Evolutionary conservation across 2,888 invertebrate species (phyloP), one percentile per base, ranked within the genome.

Genomic region (Drosophila mayaguana): DNA sequence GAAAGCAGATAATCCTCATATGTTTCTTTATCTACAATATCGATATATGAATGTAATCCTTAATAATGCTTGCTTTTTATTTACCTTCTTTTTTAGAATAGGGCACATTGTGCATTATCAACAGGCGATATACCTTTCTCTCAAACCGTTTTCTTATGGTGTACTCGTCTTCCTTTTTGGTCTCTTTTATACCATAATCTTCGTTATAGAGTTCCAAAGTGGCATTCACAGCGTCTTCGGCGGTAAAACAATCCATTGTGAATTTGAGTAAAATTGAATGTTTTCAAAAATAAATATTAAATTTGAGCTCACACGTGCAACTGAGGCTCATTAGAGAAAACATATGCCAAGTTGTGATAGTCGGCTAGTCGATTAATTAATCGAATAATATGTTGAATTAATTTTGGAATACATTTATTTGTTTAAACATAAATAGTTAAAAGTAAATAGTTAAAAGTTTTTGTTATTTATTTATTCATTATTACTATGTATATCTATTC

Each of bases 71-170:
- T 9, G 4, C 18, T 32, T 40, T 7, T 2, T 7, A 36, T 45
- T 83, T 81, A 92, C 93, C 91, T 71, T 92, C 91, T 63, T 81
- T 70, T 2, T 88, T 73, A 0, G 92, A 88, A 70, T 93, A 92
- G 1, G 93, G 93, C 0, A 93, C 91, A 63, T 92, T 91, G 53
- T 89, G 91, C 14, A 72, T 89, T 50, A 85, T 79, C 48, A 93
- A 73, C 43, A 92, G 63, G 67, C 91, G 83, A 45, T 87, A 53
- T 5, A 93, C 91, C 38, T 83, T 87, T 20, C 90, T 57, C 0
- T 63, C 62, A 6, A 83, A 75, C 2, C 43, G 51, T 0, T 6
- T 22, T 20, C 32, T 32, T 14, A 22, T n/a, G 1, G 20, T 7
- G 22, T 6, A 1, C 1, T 1, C 20, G 20, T 72, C 45, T 6